Evolutionary conservation across 2,888 invertebrate genomes (phyloP), one percentile per base, ranked within the genome.

Genomic region (Dione vanillae): DNA sequence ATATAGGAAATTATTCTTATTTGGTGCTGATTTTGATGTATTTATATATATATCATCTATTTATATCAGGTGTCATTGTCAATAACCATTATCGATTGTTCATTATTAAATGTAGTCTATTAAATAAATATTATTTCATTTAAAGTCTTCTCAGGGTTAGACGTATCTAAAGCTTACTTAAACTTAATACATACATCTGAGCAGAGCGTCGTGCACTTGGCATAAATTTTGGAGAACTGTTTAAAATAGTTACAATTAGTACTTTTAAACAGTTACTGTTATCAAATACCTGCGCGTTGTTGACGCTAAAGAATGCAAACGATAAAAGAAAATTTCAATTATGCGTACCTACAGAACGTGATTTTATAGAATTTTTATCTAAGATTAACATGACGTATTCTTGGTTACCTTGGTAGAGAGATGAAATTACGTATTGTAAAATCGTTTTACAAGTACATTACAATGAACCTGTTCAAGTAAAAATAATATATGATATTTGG

Each of bases 311-410:
- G 79, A 82, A 80, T 82, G 83, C 79, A 77, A 78, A 81, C 85
- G 85, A 84, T 87, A 88, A 87, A 79, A 85, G 82, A 84, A 85
- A 81, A 80, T 67, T 79, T 78, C 78, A 76, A 76, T 75, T 73
- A 74, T 74, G 72, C 74, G 72, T 74, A 66, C 37, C 56, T 16
- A 56, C 77, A 72, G 79, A 78, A 85, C 88, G 87, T 87, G 87
- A 85, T 89, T 90, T 91, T 88, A 90, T 89, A 79, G 86, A 83
- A 83, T 82, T 91, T 85, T 90, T 88, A 90, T 91, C 89, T 82
- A 74, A 64, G 79, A 74, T 61, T 45, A 35, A 20, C 27, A 56
- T 61, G 35, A 51, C 14, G 41, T 77, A 75, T 68, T 70, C 76
- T 56, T 69, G 67, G 19, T 75, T 65, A 72, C 64, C 10, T 56